Base-by-base conservation (phyloP, 2,113 vertebrate species). In the Chroicocephalus ridibundus region DNA sequence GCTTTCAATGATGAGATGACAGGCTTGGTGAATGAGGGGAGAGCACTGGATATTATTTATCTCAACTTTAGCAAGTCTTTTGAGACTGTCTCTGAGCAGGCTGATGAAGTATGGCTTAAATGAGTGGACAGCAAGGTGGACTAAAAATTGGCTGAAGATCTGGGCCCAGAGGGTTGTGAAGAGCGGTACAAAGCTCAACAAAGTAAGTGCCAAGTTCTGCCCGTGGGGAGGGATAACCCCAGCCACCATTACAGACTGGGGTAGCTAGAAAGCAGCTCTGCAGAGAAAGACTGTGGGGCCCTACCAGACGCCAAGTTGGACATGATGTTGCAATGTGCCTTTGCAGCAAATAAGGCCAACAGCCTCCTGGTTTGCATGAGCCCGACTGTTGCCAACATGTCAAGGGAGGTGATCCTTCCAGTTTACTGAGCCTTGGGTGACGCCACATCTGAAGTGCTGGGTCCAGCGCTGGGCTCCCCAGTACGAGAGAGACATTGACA, bases 181-280 rank as follows among this genome's bases (percentile, higher is more conserved):
- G 9, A 44, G 11, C 32, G 27, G 3, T 38, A 7, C 2, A 5
- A 58, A 54, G 8, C 10, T 77, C 27, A 54, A 4, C 8, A 47
- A 54, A 31, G 12, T 3, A 62, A 49, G 8, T 54, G 13, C 12
- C 46, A 47, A 20, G 20, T 76, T 36, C 31, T 92, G 52, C 21
- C 42, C 1, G 0, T 26, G 38, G 11, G 17, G 3, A 69, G 54
- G 36, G 87, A 19, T 49, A 84, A 12, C 11, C 4, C 6, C 19
- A 80, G 36, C 14, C 47, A 52, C 14, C 42, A n/a, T 17, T 29
- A 64, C 44, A 60, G 27, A 12, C 3, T 19, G 21, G 5, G 9
- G 1, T 52, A 31, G 8, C 16, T 47, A 4, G 57, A 52, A 76
- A 31, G 40, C 22, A 71, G 2, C 52, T 72, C 15, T 36, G 17